Evolutionary conservation across 2,113 vertebrate species (phyloP), one percentile per base, ranked within the genome.

Genomic region (Misgurnus mizolepis): DNA sequence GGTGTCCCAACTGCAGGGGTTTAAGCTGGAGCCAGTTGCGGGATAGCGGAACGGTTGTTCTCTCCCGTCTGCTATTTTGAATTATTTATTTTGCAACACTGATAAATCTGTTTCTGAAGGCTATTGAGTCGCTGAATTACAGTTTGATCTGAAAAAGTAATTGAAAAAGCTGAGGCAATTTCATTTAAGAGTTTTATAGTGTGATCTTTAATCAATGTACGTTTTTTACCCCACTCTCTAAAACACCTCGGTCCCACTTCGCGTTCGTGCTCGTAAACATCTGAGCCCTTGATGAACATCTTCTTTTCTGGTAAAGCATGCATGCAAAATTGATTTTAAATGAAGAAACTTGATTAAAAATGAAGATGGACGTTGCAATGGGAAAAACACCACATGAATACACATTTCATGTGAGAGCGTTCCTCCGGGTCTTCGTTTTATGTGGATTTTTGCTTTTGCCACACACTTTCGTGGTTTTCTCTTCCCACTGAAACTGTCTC

Each of bases 1-100:
- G 80, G 64, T 84, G 83, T 82, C 76, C 39, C 49, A 79, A 50
- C 80, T 41, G 40, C 80, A 77, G 80, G 80, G 71, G 79, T 61
- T 75, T 76, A 61, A 41, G 39, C 34, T 76, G 53, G 41, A 68
- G 64, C 71, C 79, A 74, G 79, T 80, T 74, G 69, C 66, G 69
- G 14, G 8, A 34, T 58, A 70, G 27, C 60, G 39, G 47, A 43
- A 64, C 10, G 41, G 14, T 73, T 73, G 15, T 50, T 80, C 5
- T 74, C 6, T 27, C 41, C 17, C 22, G 64, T 64, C 9, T 11
- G n/a, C 5, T 5, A 34, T 75, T 17, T 71, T 71, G 14, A 9
- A 7, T 71, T 9, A 15, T 50, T 60, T 74, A 45, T 9, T 58
- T 47, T 39, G 12, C 15, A 56, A 27, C 15, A 17, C 69, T 4